Evolutionary conservation across 1,140 invertebrate genomes (phyloP), one percentile per base, ranked within the genome.

Genomic region (Cotesia typhae): DNA sequence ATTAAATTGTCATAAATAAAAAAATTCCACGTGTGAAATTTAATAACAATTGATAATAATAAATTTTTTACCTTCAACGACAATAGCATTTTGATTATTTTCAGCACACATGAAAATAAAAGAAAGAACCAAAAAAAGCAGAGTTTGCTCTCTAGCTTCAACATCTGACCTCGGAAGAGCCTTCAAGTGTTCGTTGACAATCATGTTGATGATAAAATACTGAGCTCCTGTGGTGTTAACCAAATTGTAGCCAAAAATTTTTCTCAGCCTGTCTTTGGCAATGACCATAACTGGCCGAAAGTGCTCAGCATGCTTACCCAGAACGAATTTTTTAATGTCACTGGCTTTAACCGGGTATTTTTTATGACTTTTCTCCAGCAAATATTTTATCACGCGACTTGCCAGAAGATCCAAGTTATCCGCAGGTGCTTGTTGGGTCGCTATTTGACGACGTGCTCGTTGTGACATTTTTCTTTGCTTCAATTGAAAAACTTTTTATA

Each of bases 31-130:
- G 14, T 14, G 14, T 14, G 14, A 14, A 14, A 14, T 14, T 14
- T 14, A 14, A 14, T 14, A 14, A 14, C 14, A 14, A 14, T 14
- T 14, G 14, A 14, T 14, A 14, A 14, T 51, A 55, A 55, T 55
- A 12, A 55, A 5, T 14, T 20, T 35, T 9, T 20, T 20, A 59
- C 57, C 57, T 59, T 59, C 57, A 20, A 20, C 20, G 28, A 59
- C 17, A 35, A 59, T 28, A 4, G 57, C 14, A 20, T 59, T 4
- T 9, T 59, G 4, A 20, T 20, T 17, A 20, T 9, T 20, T 59
- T 59, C 57, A 59, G 57, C 7, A 9, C 14, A 28, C 57, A 59
- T 59, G 9, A 59, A 59, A 28, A 59, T 59, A 28, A 28, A 59
- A 5, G 14, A 9, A 10, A 59, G 57, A 7, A 20, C 20, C 4